Percentiles rank a stretch among this genome's conserved stretches.
Conservation (phyloP, 2,888 invertebrate species). For the Schrankia costaestrigalis region DNA sequence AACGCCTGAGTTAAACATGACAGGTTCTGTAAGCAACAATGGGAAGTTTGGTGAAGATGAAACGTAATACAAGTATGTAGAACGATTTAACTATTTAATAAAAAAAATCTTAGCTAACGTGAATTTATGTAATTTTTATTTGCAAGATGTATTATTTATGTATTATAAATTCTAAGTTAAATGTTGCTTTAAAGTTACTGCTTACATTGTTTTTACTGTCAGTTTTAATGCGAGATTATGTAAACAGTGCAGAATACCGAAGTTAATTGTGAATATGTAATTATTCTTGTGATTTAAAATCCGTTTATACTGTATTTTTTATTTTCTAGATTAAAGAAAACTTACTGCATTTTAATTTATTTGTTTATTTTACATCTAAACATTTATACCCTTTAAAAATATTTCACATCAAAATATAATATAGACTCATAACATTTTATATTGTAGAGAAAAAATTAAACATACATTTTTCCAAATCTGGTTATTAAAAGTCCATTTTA, state of each 20-base stretch:
- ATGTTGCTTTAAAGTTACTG: conserved; percentile 78
- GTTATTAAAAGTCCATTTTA: conserved; percentile 63
- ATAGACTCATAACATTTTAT: not conserved
- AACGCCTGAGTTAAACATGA: conserved; percentile 42
- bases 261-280: conserved; percentile 81
- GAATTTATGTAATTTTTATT: conserved; percentile 77
- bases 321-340: conserved; percentile 81
- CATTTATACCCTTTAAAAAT: not conserved
- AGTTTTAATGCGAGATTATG: conserved; percentile 67
- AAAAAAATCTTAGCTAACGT: conserved; percentile 75
- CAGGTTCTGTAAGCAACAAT: conserved; percentile 41
- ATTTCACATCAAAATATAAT: not conserved
- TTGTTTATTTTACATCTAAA: conserved; percentile 33
- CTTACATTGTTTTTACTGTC: conserved; percentile 73
- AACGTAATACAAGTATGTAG: conserved; percentile 64
- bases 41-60: conserved; percentile 43
- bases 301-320: conserved; percentile 80
- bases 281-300: conserved; percentile 80
- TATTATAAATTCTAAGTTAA: conserved; percentile 77
- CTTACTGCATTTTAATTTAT: conserved; percentile 62
- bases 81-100: conserved; percentile 73
- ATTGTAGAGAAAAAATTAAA: not conserved
- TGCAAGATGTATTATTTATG: conserved; percentile 80
- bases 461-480: not conserved
- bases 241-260: conserved; percentile 62